Base-by-base conservation (phyloP, 2,113 vertebrate species). In the Micromys minutus region DNA sequence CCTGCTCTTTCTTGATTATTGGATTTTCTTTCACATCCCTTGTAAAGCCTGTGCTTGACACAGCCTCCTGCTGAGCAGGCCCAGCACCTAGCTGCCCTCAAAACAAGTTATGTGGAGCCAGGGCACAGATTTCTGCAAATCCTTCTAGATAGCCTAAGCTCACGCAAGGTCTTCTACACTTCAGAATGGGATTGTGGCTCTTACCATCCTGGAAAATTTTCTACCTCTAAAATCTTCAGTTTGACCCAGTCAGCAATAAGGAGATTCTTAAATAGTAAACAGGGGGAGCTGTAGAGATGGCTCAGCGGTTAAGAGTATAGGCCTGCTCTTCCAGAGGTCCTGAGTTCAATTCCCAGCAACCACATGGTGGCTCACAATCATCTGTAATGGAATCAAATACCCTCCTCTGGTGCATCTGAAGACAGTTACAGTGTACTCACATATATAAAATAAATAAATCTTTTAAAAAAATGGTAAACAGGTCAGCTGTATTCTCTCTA, bases 181-280 rank as follows among this genome's bases (percentile, higher is more conserved):
- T 93, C 45, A 57, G 79, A 81, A 63, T 24, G 71, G 50, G 92
- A 85, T 52, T 59, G 45, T 21, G 91, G 69, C 45, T 90, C 59
- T 72, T 94, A 71, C 57, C 89, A 69, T 93, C 79, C 93, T 55
- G 36, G 85, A 65, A 87, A 39, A 67, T 57, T 79, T 83, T n/a
- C 87, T 93, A 26, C 50, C 89, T 39, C 81, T 71, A 67, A 72
- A 96, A 47, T 76, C 39, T 89, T 91, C 26, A 5, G 17, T 85
- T 34, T 67, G 57, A 71, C 61, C 69, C n/a, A 61, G 42, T 50
- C 59, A 81, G 39, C 75, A 76, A 0, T 89, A 36, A 77, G 19
- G 50, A 79, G 52, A 76, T 16, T 83, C 50, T 92, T 50, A 36
- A 0, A 1, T 69, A 24, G 52, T 80, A 61, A 76, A 79, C 7